phyloP scores from a whole-genome alignment of 92 coral and sea anemone species.

The Heliopora coerulea region DNA sequence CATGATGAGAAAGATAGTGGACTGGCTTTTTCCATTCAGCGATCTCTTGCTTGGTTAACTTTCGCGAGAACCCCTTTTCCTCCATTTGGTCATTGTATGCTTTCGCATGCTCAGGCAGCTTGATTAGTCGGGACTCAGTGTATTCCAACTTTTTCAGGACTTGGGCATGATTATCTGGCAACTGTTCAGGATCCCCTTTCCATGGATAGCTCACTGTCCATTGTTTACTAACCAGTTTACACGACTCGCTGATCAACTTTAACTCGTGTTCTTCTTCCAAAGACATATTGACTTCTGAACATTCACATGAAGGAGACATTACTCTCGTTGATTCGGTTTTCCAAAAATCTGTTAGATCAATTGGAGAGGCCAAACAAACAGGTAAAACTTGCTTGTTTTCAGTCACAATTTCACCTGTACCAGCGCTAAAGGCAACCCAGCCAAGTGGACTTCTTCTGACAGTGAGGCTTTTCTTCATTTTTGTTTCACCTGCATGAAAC shows the following conservation, averaged over 20 bases:
- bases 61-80: slow-evolving; percentile 53
- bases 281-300: not conserved
- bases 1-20: slow-evolving; percentile 49
- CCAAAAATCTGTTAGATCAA: slow-evolving; percentile 49
- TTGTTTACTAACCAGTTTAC: not conserved
- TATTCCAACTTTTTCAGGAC: slow-evolving; percentile 52
- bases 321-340: slow-evolving; percentile 63
- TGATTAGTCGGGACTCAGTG: slow-evolving; percentile 51
- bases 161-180: slow-evolving; percentile 52
- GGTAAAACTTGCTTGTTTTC: slow-evolving; percentile 39
- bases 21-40: slow-evolving; percentile 36
- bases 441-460: slow-evolving; percentile 61
- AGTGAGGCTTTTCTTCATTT: slow-evolving; percentile 45
- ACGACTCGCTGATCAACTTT: slow-evolving; percentile 24
- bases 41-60: slow-evolving; percentile 42
- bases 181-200: slow-evolving; percentile 42
- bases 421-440: slow-evolving; percentile 57
- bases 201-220: slow-evolving; percentile 47
- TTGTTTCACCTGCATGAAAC: slow-evolving; percentile 62
- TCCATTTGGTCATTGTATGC: slow-evolving; percentile 40
- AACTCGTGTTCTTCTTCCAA: slow-evolving; percentile 5
- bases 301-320: slow-evolving; percentile 27
- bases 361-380: slow-evolving; percentile 45
- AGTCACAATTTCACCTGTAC: not conserved
- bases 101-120: slow-evolving; percentile 49